Percentiles rank a stretch among this genome's conserved stretches.
Evolutionary conservation across 2,113 vertebrate genomes (phyloP).

Genomic region (Pongo abelii): DNA sequence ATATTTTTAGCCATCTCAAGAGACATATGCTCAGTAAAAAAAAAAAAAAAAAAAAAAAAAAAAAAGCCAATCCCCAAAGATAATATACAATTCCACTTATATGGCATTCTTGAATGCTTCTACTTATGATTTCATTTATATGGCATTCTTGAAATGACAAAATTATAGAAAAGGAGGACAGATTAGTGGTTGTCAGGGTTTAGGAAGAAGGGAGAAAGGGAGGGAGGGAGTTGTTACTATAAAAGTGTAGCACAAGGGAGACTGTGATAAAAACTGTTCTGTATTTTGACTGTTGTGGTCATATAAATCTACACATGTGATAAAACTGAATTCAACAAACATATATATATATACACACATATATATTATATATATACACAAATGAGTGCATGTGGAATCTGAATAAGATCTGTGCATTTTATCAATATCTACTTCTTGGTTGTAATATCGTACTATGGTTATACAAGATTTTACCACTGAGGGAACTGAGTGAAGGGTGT

Average conservation of each 20-base stretch:
- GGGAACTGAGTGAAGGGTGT: not conserved
- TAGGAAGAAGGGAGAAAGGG: not conserved
- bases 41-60: not conserved
- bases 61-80: not conserved
- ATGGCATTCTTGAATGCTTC: not conserved
- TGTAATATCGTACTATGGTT: not conserved
- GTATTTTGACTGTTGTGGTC: not conserved
- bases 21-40: not conserved
- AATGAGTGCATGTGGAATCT: not conserved
- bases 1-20: not conserved
- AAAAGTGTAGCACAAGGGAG: not conserved
- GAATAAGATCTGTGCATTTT: not conserved
- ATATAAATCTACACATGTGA: not conserved
- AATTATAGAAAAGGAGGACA: not conserved
- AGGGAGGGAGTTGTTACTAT: not conserved
- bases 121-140: not conserved
- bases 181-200: not conserved
- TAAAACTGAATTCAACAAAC: not conserved
- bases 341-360: not conserved
- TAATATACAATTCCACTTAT: not conserved
- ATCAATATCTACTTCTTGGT: not conserved
- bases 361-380: not conserved
- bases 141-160: not conserved
- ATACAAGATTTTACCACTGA: not conserved
- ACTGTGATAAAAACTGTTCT: not conserved